A percentile compares a stretch with the other conserved stretches of the same genome.
These are phyloP conservation scores for Percopsis transmontana DNA, from an alignment of 2,113 vertebrate genomes.

Conservation along the genomic window DNA sequence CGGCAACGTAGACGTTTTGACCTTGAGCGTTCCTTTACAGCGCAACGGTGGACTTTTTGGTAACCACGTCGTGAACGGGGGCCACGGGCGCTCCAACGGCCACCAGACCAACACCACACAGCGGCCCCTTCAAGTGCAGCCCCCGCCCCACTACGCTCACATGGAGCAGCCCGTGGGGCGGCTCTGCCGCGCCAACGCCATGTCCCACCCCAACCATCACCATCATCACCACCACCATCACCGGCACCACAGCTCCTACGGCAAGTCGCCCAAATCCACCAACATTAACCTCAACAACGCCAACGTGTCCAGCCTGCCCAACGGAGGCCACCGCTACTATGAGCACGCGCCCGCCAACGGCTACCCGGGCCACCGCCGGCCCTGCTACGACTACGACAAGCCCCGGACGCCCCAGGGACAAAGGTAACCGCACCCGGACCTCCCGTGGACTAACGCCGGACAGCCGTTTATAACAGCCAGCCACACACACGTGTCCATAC, in stretches of 20 bases:
- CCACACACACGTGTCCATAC: too few species aligned
- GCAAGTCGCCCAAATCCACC: constrained; percentile 94
- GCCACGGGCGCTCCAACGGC: constrained; percentile 87
- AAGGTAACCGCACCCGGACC: constrained; percentile 81
- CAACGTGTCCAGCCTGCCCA: constrained; percentile 90
- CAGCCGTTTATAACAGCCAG: too few species aligned
- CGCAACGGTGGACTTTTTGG: constrained; percentile 96
- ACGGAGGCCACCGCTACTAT: constrained; percentile 85
- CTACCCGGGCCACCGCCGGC: constrained; percentile 73
- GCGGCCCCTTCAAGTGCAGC: constrained; percentile 95
- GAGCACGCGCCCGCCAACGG: constrained; percentile 86
- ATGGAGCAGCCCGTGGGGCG: constrained; percentile 87
- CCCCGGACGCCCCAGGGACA: constrained; percentile 84
- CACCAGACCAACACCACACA: constrained; percentile 97
- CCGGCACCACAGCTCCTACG: constrained; percentile 87
- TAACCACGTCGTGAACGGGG: constrained; percentile 93
- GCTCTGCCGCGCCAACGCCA: constrained; percentile 86
- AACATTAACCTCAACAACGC: constrained; percentile 99
- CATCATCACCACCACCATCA: constrained; percentile 88
- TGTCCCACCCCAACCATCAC: constrained; percentile 87
- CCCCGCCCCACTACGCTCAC: constrained; percentile 87
- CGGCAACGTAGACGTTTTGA: constrained; percentile 46
- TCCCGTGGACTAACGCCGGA: too few species aligned
- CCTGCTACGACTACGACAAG: constrained; percentile 84
- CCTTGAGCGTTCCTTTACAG: constrained; percentile 79